A percentile compares a stretch with the other conserved stretches of the same genome.
Evolutionary conservation across 1,140 invertebrate species (phyloP).

Genomic region (Cylas formicarius): DNA sequence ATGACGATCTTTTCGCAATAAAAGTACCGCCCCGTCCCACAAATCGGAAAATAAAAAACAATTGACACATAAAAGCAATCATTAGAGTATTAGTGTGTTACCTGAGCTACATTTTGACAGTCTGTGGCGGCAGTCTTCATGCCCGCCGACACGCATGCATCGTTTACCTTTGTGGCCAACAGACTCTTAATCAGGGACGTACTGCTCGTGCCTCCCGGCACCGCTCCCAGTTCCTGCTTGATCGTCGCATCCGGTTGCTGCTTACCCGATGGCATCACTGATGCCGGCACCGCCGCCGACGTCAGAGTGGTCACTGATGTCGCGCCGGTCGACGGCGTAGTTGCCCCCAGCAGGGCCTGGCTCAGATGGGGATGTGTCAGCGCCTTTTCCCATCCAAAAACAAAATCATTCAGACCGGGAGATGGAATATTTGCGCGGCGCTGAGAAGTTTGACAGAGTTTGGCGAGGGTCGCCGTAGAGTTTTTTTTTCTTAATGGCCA

Average conservation of each 20-base stretch:
- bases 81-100: constrained; percentile 46
- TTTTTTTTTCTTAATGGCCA: no score
- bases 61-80: no score
- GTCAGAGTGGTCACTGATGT: constrained; percentile 41
- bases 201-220: constrained; percentile 34
- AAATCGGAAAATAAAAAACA: no score
- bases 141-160: constrained; percentile 46
- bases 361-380: constrained; percentile 56
- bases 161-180: constrained; percentile 76
- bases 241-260: constrained; percentile 7
- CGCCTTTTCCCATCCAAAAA: no score
- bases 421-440: no score
- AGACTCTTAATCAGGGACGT: constrained; percentile 78
- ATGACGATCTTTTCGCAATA: no score
- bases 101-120: constrained; percentile 43
- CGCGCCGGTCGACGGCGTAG: constrained; percentile 40
- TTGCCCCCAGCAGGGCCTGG: constrained; percentile 51
- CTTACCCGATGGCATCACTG: constrained; percentile 25
- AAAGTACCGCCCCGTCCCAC: no score
- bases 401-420: no score
- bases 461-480: no score
- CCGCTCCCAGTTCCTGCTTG: constrained; percentile 5
- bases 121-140: constrained; percentile 38
- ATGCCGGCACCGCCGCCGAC: constrained; percentile 41
- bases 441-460: no score